These are phyloP conservation scores for Limnothrissa miodon DNA, from an alignment of 2,113 vertebrate genomes.

Conservation along the genomic window DNA sequence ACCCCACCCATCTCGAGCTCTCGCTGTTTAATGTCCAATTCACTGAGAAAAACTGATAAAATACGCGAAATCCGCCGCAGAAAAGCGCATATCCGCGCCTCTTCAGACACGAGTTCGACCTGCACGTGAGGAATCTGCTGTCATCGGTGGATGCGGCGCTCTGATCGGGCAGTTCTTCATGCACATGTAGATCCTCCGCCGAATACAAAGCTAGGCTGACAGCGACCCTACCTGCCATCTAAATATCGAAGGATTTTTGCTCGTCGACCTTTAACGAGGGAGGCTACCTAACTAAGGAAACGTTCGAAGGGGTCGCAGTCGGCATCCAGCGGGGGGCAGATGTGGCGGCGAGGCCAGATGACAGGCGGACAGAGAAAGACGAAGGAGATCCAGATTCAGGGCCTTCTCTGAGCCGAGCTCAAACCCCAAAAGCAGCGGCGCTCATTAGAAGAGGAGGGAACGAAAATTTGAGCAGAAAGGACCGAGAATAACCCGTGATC, in stretches of 20 bases:
- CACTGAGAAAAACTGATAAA: conserved; percentile 66
- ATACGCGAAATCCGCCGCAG: conserved; percentile 54
- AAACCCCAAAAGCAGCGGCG: conserved; percentile 50
- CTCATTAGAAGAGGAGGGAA: conserved; percentile 56
- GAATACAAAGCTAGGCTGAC: conserved; percentile 68
- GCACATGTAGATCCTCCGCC: conserved; percentile 71
- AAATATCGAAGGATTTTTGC: conserved; percentile 58
- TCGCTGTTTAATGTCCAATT: conserved; percentile 75
- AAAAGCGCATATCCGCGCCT: conserved; percentile 47
- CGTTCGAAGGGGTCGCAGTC: conserved; percentile 51
- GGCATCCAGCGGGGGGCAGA: conserved; percentile 55
- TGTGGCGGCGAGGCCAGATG: conserved; percentile 70
- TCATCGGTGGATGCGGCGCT: conserved; percentile 58
- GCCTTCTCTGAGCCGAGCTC: conserved; percentile 59
- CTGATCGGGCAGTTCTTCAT: conserved; percentile 64
- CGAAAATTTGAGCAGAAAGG: conserved; percentile 49
- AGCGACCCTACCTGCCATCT: conserved; percentile 62
- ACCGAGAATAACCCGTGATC: conserved; percentile 45
- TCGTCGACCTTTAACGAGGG: conserved; percentile 52
- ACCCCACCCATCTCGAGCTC: conserved; percentile 50
- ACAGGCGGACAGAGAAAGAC: conserved; percentile 49
- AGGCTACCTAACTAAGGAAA: conserved; percentile 56
- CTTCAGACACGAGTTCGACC: conserved; percentile 49
- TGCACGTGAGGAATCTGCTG: conserved; percentile 48
- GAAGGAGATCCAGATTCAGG: conserved; percentile 55